Conservation (phyloP, 2,797 vertebrate genomes). For the Loriculus beryllinus region DNA sequence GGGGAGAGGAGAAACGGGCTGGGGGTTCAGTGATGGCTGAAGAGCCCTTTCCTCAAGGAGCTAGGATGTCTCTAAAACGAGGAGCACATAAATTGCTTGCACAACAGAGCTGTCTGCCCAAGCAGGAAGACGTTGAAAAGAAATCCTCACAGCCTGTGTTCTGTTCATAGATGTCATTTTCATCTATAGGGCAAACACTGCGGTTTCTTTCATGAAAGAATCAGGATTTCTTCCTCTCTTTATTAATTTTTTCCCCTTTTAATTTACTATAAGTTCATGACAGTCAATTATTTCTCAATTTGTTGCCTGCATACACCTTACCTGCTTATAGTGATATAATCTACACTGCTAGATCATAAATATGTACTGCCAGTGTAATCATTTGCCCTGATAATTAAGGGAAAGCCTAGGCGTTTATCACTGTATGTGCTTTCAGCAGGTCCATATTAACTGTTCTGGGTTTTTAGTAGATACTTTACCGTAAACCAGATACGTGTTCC, state of each 20-base stretch:
- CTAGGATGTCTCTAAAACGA: fast-evolving
- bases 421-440: background rate
- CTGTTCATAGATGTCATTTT: background rate
- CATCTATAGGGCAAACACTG: background rate
- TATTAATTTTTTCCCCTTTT: background rate
- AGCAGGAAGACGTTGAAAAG: background rate
- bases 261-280: background rate
- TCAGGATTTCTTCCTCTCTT: background rate
- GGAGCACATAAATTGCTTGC: fast-evolving
- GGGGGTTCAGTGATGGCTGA: background rate
- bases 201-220: background rate
- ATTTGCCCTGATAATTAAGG: background rate
- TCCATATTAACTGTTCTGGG: background rate
- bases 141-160: background rate
- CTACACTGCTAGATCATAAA: background rate
- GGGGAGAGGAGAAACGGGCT: background rate
- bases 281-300: background rate
- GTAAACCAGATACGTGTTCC: background rate
- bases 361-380: background rate
- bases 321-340: background rate
- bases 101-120: background rate
- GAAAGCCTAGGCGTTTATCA: background rate
- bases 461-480: background rate
- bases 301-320: background rate
- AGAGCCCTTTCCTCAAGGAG: background rate